phyloP scores from a whole-genome alignment of 2,888 invertebrate species.

The Ornithoptera priamus region DNA sequence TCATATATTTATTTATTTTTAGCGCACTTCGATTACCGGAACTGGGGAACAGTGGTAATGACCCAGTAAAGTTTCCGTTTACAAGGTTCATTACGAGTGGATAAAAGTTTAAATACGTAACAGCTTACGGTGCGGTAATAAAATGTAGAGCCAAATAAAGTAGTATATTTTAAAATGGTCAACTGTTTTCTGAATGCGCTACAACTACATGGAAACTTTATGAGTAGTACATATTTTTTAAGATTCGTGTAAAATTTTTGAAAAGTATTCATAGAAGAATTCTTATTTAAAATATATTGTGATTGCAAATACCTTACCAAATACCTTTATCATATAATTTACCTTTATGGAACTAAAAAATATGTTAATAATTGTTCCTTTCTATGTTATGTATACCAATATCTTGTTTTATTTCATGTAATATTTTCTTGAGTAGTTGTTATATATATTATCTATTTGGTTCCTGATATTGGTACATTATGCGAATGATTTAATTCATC shows the following conservation, averaged over 20 bases:
- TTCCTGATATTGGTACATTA: no score
- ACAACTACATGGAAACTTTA: slow-evolving; percentile 11
- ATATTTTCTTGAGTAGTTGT: no score
- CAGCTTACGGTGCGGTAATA: slow-evolving; percentile 4
- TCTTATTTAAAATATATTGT: neutral
- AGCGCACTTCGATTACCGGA: slow-evolving; percentile 24
- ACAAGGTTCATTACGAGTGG: slow-evolving; percentile 25
- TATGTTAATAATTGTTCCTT: no score
- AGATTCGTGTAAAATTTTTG: neutral
- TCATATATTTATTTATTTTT: slow-evolving; percentile 27
- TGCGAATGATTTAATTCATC: no score
- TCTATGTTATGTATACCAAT: no score
- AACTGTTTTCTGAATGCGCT: neutral
- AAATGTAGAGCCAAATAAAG: slow-evolving; percentile 20
- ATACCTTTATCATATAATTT: no score
- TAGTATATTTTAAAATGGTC: slow-evolving; percentile 9
- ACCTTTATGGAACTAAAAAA: no score
- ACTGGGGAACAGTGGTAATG: slow-evolving; percentile 27
- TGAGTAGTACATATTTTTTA: neutral
- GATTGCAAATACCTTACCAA: no score
- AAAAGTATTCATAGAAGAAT: neutral
- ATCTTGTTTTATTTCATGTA: no score
- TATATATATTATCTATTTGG: no score
- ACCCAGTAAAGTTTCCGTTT: slow-evolving; percentile 22
- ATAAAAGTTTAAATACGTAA: slow-evolving; percentile 15